phyloP scores from a whole-genome alignment of 2,888 invertebrate genomes.

The Dione vanillae region DNA sequence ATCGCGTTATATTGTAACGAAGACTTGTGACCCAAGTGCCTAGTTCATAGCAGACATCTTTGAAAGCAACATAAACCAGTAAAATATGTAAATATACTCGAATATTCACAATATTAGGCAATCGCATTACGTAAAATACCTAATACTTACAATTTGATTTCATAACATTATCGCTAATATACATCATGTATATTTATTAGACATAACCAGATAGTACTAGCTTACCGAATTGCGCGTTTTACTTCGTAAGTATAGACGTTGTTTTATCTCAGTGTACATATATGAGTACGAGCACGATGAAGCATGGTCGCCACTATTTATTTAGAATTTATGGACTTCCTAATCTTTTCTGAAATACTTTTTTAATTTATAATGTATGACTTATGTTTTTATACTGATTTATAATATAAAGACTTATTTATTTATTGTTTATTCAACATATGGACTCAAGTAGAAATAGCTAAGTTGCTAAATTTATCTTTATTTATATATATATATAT shows the following conservation, averaged over 20 bases:
- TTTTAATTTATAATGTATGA: slow-evolving; percentile 22
- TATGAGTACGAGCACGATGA: slow-evolving; percentile 11
- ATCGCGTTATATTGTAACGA: too few species aligned
- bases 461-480: too few species aligned
- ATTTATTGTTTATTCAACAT: not conserved
- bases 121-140: not conserved
- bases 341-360: slow-evolving; percentile 29
- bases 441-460: too few species aligned
- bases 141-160: slow-evolving; percentile 18
- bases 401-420: not conserved
- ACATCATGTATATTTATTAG: slow-evolving; percentile 15
- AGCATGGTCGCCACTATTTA: slow-evolving; percentile 33
- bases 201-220: not conserved
- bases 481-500: too few species aligned
- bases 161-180: slow-evolving; percentile 21
- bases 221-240: slow-evolving; percentile 41
- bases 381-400: not conserved
- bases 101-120: not conserved
- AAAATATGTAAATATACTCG: not conserved
- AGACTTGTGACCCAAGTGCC: too few species aligned
- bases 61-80: not conserved
- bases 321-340: slow-evolving; percentile 26
- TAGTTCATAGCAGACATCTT: too few species aligned
- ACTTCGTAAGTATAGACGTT: slow-evolving; percentile 30
- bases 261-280: slow-evolving; percentile 24